Conservation (phyloP, 2,113 vertebrate genomes). For the Lasiurus borealis region DNA sequence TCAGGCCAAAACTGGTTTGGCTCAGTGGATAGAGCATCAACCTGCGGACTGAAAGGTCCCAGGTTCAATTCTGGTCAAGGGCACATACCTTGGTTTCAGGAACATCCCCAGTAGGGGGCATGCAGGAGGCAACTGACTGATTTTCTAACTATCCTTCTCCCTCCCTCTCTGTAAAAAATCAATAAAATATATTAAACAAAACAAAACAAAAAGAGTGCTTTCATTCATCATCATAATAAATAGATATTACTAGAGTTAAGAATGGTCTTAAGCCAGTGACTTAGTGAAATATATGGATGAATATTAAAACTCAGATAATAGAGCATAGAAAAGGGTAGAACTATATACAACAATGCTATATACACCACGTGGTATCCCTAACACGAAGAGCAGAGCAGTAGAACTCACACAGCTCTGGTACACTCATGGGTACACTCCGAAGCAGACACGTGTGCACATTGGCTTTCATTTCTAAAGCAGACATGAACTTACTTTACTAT, state of each 20-base stretch:
- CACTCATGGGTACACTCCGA: accelerated
- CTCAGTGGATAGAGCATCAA: no score
- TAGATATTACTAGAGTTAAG: neutral
- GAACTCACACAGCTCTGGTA: neutral
- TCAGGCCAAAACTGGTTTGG: neutral
- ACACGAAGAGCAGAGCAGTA: neutral
- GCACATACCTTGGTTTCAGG: no score
- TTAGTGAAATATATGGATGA: neutral
- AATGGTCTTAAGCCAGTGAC: neutral
- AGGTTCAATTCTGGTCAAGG: no score
- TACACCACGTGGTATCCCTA: neutral
- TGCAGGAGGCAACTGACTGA: no score
- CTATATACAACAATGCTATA: neutral
- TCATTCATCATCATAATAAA: neutral
- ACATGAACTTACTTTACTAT: conserved; percentile 90
- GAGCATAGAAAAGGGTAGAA: neutral
- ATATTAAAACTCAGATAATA: neutral
- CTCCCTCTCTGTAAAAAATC: no score
- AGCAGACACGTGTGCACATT: neutral
- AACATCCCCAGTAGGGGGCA: no score
- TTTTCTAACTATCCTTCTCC: no score
- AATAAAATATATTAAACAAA: no score
- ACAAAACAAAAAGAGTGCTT: neutral
- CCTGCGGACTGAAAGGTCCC: no score
- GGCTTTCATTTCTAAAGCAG: neutral